phyloP scores from a whole-genome alignment of 2,797 vertebrate species.

The Malacoraja senta region DNA sequence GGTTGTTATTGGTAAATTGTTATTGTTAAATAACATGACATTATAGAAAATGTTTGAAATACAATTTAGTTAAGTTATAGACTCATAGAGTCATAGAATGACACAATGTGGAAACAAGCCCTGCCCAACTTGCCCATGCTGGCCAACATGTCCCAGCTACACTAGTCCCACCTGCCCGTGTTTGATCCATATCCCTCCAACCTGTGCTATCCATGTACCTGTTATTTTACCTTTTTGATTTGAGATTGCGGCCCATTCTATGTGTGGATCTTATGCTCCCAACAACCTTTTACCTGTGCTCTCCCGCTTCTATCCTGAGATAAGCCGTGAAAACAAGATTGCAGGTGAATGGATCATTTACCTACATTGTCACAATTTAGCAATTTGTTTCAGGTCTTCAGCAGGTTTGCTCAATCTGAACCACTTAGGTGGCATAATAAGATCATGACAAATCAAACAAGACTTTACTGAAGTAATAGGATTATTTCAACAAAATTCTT shows the following conservation, averaged over 20 bases:
- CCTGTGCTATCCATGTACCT: too few species aligned
- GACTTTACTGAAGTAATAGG: slow-evolving; percentile 23
- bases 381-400: neutral
- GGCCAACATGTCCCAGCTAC: too few species aligned
- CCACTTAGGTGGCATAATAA: neutral
- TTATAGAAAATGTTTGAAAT: neutral
- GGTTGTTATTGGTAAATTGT: neutral
- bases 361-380: neutral
- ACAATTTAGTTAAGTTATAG: neutral
- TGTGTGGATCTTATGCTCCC: neutral
- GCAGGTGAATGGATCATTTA: neutral
- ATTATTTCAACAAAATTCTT: neutral
- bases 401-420: neutral
- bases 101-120: too few species aligned
- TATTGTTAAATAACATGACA: neutral
- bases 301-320: neutral
- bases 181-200: too few species aligned
- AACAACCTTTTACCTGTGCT: neutral
- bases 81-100: too few species aligned
- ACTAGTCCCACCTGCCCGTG: too few species aligned
- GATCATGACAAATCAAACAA: slow-evolving; percentile 1
- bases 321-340: neutral
- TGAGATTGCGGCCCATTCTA: neutral
- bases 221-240: neutral
- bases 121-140: too few species aligned